Conservation (phyloP, 2,797 vertebrate species). For the Anableps anableps region DNA sequence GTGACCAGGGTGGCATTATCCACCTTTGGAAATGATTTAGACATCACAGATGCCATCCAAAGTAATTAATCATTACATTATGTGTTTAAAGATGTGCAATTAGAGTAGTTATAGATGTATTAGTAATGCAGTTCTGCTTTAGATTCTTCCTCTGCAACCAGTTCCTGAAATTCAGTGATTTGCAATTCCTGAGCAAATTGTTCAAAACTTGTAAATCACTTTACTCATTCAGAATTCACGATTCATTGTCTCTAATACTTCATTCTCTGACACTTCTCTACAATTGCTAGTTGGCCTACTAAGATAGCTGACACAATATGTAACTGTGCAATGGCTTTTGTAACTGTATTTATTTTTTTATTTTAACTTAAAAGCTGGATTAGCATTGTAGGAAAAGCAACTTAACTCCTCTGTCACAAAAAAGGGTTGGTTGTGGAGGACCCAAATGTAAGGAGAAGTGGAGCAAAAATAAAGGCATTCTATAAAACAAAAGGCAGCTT, state of each 20-base stretch:
- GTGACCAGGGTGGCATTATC: not conserved
- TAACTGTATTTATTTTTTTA: not conserved
- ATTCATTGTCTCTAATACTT: not conserved
- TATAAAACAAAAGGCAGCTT: not conserved
- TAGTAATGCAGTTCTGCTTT: not conserved
- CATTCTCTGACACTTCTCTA: not conserved
- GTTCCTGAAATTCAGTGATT: not conserved
- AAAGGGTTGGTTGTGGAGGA: too few species aligned
- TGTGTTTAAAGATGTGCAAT: too few species aligned
- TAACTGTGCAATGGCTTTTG: not conserved
- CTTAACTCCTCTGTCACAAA: not conserved
- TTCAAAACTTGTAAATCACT: not conserved
- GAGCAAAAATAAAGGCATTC: not conserved
- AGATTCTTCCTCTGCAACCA: not conserved
- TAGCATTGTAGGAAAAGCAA: too few species aligned
- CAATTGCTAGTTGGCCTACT: not conserved
- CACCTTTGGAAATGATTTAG: not conserved
- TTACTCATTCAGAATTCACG: too few species aligned
- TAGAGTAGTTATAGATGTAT: not conserved
- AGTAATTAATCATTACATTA: too few species aligned
- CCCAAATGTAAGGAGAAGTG: not conserved
- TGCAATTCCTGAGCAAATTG: not conserved
- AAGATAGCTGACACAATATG: not conserved
- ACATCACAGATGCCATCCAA: not conserved
- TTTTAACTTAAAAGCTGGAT: not conserved